A percentile compares a stretch with the other conserved stretches of the same genome.
phyloP scores from a whole-genome alignment of 2,888 invertebrate species.

The Argyresthia goedartella region DNA sequence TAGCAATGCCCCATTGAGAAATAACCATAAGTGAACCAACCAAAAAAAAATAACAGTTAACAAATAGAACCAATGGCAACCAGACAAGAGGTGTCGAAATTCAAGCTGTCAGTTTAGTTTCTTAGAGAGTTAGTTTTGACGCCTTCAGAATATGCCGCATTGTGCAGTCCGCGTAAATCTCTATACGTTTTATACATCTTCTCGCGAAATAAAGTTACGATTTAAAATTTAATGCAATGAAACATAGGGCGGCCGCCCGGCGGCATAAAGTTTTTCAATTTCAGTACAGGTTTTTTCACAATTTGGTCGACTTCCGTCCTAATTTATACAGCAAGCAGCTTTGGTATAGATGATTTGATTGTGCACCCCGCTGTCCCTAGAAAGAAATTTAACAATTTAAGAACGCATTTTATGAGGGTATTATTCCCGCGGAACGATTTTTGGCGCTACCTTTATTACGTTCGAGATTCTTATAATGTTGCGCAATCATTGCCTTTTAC shows the following conservation, averaged over 20 bases:
- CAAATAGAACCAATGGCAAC: too few relatives aligned
- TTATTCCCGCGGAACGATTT: conserved; percentile 42
- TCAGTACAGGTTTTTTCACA: conserved; percentile 54
- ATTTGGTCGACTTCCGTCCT: conserved; percentile 47
- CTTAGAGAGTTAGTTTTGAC: too few relatives aligned
- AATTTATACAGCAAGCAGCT: conserved; percentile 54
- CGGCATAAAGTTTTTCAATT: conserved; percentile 61
- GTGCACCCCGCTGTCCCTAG: conserved; percentile 52
- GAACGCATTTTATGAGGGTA: conserved; percentile 46
- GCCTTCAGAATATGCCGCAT: background rate
- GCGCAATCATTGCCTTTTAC: too few relatives aligned
- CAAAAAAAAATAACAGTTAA: too few relatives aligned
- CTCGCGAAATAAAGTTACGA: background rate
- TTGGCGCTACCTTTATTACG: conserved; percentile 29
- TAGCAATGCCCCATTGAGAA: too few relatives aligned
- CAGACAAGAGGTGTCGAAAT: too few relatives aligned
- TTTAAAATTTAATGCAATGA: background rate
- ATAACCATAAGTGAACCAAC: too few relatives aligned
- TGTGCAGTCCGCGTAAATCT: background rate
- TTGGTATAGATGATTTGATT: conserved; percentile 54
- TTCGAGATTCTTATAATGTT: conserved; percentile 32
- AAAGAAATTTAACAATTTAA: conserved; percentile 53
- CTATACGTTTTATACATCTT: background rate
- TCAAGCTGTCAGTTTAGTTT: too few relatives aligned
- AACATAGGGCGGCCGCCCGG: too few relatives aligned